Evolutionary conservation across 1,140 invertebrate genomes (phyloP).

Genomic region (fruit fly (Drosophila melanogaster)): DNA sequence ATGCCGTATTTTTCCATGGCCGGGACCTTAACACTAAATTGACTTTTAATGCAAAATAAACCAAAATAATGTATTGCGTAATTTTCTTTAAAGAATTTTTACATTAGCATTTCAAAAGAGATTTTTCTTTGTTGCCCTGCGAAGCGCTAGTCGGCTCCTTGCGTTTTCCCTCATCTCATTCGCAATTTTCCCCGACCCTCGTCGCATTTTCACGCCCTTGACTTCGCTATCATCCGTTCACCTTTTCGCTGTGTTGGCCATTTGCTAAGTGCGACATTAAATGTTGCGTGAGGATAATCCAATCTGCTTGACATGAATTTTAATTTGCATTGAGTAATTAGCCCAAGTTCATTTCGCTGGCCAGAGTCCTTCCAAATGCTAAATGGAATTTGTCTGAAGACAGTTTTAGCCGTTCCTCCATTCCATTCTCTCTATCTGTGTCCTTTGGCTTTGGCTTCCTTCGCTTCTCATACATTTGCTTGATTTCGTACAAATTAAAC

Average conservation of each 20-base stretch:
- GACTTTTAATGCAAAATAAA: conserved; percentile 83
- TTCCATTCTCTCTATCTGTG: conserved; percentile 1
- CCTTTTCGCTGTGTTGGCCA: conserved; percentile 40
- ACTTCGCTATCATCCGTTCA: conserved; percentile 36
- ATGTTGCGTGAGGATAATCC: conserved; percentile 83
- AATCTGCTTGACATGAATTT: conserved; percentile 83
- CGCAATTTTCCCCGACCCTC: conserved; percentile 16
- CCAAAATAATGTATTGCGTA: conserved; percentile 83
- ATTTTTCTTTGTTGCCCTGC: conserved; percentile 67
- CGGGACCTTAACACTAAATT: conserved; percentile 78
- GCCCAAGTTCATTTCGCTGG: conserved; percentile 76
- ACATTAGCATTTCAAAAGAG: conserved; percentile 83
- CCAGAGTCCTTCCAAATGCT: conserved; percentile 68
- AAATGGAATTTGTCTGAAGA: conserved; percentile 73
- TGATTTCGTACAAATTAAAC: conserved; percentile 81
- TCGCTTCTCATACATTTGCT: conserved; percentile 62
- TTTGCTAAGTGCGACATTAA: conserved; percentile 78
- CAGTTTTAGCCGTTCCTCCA: conserved; percentile 41
- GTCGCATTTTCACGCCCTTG: conserved; percentile 60
- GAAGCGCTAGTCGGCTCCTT: conserved; percentile 32
- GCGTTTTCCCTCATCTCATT: conserved; percentile 38
- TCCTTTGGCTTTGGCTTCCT: conserved; percentile 13
- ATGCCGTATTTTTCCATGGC: conserved; percentile 14
- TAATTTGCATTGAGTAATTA: conserved; percentile 83
- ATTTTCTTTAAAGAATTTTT: conserved; percentile 83